Percentiles rank a stretch among this genome's conserved stretches.
These are phyloP conservation scores for Trachelus stipa DNA, from an alignment of 2,888 invertebrate genomes.

Conservation along the genomic window DNA sequence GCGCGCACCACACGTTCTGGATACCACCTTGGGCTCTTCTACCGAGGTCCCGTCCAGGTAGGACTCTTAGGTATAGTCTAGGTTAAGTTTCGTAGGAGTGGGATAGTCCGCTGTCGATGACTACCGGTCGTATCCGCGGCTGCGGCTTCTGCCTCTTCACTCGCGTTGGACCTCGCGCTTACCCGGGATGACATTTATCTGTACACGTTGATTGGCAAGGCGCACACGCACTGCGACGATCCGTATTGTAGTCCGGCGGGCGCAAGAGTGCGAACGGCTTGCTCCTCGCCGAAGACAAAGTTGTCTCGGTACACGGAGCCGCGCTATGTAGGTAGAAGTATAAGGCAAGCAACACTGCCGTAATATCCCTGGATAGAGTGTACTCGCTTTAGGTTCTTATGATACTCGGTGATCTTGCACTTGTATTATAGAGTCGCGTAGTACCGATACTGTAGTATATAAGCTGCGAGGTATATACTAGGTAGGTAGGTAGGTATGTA, in stretches of 20 bases:
- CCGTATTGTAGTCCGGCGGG: conserved; percentile 22
- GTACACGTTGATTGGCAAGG: background rate
- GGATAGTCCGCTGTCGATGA: background rate
- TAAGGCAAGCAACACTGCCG: conserved; percentile 10
- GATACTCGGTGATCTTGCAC: background rate
- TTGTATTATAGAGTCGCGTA: conserved; percentile 1
- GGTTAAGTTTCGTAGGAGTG: background rate
- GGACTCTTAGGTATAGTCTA: background rate
- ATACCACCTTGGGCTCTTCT: background rate
- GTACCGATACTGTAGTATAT: conserved; percentile 4
- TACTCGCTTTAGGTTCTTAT: background rate
- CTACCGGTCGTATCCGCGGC: background rate
- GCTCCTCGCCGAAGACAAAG: conserved; percentile 24
- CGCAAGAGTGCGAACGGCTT: conserved; percentile 24
- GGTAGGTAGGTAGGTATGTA: conserved; percentile 64
- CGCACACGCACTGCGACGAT: conserved; percentile 12
- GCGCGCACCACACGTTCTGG: background rate
- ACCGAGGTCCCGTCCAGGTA: background rate
- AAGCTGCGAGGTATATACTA: conserved; percentile 35
- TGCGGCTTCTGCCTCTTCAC: conserved; percentile 9
- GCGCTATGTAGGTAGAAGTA: conserved; percentile 20
- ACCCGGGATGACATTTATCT: conserved; percentile 18
- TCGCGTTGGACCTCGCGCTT: conserved; percentile 9
- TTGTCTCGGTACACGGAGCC: conserved; percentile 22
- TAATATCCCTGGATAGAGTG: background rate